Conservation (phyloP, 2,797 vertebrate genomes). For the Chelon auratus region DNA sequence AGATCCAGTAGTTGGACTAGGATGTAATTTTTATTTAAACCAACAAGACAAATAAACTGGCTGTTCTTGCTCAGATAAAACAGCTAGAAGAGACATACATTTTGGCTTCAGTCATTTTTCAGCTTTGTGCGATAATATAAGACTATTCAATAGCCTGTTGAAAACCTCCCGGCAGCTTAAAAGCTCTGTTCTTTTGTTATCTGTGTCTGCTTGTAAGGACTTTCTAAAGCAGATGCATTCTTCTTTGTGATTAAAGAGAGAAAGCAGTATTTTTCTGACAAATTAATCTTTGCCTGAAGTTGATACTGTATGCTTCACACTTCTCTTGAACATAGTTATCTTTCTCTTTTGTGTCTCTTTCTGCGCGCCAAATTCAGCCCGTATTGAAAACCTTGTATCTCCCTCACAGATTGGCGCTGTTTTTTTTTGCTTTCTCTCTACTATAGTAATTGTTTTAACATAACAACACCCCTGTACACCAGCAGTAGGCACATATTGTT, state of each 20-base stretch:
- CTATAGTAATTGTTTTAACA: conserved; percentile 2
- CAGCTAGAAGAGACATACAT: conserved; percentile 20
- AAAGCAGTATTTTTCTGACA: conserved; percentile 39
- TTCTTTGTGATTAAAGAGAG: conserved; percentile 61
- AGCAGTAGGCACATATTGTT: not conserved
- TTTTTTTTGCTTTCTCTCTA: not conserved
- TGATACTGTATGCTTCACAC: conserved; percentile 39
- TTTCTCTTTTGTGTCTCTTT: conserved; percentile 28
- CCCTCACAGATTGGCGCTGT: not conserved
- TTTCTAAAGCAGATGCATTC: conserved; percentile 66
- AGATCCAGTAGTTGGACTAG: conserved; percentile 13
- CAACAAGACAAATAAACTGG: conserved; percentile 38
- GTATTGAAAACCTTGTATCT: conserved; percentile 25
- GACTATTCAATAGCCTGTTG: conserved; percentile 47
- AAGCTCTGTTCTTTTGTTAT: conserved; percentile 70
- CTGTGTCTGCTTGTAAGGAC: conserved; percentile 54
- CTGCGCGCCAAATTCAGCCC: conserved; percentile 11
- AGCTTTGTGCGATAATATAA: conserved; percentile 48
- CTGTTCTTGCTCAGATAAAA: conserved; percentile 48
- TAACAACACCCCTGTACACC: not conserved
- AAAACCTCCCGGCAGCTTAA: conserved; percentile 70
- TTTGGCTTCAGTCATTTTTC: conserved; percentile 47
- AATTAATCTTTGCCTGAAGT: conserved; percentile 54
- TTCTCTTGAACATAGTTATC: conserved; percentile 47
- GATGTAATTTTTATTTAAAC: conserved; percentile 26